phyloP scores from a whole-genome alignment of 2,888 invertebrate species.

The Emmelina monodactyla region DNA sequence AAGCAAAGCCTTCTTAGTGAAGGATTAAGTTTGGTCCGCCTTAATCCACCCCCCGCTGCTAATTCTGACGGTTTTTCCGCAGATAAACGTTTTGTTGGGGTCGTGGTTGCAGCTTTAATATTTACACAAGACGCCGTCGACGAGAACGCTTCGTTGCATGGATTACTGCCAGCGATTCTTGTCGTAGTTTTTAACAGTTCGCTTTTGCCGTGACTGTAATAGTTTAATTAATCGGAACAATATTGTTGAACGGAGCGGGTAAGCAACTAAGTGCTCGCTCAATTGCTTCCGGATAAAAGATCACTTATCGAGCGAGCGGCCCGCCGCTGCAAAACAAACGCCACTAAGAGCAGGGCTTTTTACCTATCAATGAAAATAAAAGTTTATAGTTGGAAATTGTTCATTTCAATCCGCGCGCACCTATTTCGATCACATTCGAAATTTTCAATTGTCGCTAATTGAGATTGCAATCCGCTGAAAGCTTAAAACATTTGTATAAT shows the following conservation, averaged over 20 bases:
- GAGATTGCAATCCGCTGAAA: conserved; percentile 1
- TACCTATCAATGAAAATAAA: conserved; percentile 30
- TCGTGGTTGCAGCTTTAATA: conserved; percentile 50
- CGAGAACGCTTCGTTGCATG: conserved; percentile 44
- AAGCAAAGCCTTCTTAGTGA: conserved; percentile 67
- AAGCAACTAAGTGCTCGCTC: conserved; percentile 24
- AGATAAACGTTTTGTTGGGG: conserved; percentile 63
- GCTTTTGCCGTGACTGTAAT: conserved; percentile 28
- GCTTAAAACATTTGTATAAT: conserved; percentile 1
- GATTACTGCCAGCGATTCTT: conserved; percentile 43
- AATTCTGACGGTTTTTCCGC: conserved; percentile 63
- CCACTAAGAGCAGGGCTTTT: conserved; percentile 31
- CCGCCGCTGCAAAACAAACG: conserved; percentile 26
- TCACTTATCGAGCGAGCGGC: conserved; percentile 28
- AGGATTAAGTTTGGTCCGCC: conserved; percentile 65
- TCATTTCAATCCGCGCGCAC: not conserved
- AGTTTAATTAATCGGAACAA: conserved; percentile 29
- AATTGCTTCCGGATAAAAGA: conserved; percentile 41
- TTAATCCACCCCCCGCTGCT: conserved; percentile 62
- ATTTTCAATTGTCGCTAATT: conserved; percentile 1
- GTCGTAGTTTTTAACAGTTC: conserved; percentile 36
- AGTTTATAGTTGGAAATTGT: conserved; percentile 20
- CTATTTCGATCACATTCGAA: not conserved
- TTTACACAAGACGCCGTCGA: conserved; percentile 55
- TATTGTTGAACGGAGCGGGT: conserved; percentile 21